A percentile compares a stretch with the other conserved stretches of the same genome.
Conservation (phyloP, 2,888 invertebrate species). For the Macrosiphum euphorbiae region DNA sequence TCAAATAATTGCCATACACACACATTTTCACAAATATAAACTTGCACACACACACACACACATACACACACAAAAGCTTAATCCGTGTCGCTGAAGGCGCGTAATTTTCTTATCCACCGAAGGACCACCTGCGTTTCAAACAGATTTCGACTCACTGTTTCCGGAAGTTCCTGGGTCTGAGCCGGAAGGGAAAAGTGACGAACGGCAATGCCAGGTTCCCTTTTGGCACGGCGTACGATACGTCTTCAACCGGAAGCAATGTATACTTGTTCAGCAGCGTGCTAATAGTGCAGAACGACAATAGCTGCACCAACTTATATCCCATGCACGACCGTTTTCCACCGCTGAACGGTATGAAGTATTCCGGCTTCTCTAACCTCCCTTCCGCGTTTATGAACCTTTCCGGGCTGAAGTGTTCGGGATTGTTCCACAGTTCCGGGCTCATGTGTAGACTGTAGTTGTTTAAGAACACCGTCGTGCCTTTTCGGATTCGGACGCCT, state of each 20-base stretch:
- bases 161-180: conserved; percentile 4
- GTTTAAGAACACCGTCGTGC: conserved; percentile 77
- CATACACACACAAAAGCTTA: background rate
- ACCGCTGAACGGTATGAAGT: conserved; percentile 78
- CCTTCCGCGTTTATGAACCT: conserved; percentile 74
- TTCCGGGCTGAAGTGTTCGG: conserved; percentile 75
- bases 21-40: background rate
- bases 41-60: background rate
- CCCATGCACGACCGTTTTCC: conserved; percentile 79
- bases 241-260: conserved; percentile 71
- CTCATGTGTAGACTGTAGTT: conserved; percentile 79
- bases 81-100: background rate
- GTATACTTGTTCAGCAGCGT: conserved; percentile 74
- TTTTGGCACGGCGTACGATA: conserved; percentile 72
- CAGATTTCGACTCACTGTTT: background rate
- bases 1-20: background rate
- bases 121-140: background rate
- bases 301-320: conserved; percentile 77
- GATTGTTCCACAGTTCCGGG: conserved; percentile 75
- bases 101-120: background rate
- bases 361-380: conserved; percentile 75
- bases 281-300: conserved; percentile 74
- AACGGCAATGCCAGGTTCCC: conserved; percentile 74
- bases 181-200: conserved; percentile 72
- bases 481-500: conserved; percentile 76